A percentile compares a stretch with the other conserved stretches of the same genome.
phyloP scores from a whole-genome alignment of 2,888 invertebrate species.

The Dione juno region DNA sequence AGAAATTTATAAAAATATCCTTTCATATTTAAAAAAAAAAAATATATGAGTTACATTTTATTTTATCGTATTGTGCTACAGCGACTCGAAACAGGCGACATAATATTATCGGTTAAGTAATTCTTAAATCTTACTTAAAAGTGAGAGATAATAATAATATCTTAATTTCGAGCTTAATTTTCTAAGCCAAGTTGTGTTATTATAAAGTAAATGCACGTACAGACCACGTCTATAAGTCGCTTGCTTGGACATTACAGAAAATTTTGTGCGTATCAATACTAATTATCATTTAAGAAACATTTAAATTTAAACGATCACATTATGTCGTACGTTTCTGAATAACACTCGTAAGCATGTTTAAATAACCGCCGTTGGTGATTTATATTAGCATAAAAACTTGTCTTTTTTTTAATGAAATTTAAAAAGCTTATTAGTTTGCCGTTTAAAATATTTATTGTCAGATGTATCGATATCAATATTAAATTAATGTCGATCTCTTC shows the following conservation, averaged over 20 bases:
- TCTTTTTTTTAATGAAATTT: constrained; percentile 40
- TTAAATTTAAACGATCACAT: constrained; percentile 38
- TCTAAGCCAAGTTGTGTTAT: not conserved
- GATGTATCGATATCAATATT: constrained; percentile 28
- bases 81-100: too few species aligned
- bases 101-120: too few species aligned
- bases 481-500: constrained; percentile 3
- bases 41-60: too few species aligned
- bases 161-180: too few species aligned
- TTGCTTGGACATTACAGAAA: too few species aligned
- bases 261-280: constrained; percentile 4
- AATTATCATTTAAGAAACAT: constrained; percentile 30
- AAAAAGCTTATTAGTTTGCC: constrained; percentile 40
- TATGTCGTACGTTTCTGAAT: constrained; percentile 33
- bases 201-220: not conserved
- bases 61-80: too few species aligned
- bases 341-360: constrained; percentile 35
- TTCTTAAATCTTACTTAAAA: too few species aligned
- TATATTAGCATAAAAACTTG: constrained; percentile 41
- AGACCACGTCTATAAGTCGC: not conserved
- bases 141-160: too few species aligned
- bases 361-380: constrained; percentile 41
- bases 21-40: not conserved
- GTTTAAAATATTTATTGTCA: constrained; percentile 34
- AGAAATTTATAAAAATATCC: not conserved